Base-by-base conservation (phyloP, 2,113 vertebrate genomes). In the Oncorhynchus tshawytscha region DNA sequence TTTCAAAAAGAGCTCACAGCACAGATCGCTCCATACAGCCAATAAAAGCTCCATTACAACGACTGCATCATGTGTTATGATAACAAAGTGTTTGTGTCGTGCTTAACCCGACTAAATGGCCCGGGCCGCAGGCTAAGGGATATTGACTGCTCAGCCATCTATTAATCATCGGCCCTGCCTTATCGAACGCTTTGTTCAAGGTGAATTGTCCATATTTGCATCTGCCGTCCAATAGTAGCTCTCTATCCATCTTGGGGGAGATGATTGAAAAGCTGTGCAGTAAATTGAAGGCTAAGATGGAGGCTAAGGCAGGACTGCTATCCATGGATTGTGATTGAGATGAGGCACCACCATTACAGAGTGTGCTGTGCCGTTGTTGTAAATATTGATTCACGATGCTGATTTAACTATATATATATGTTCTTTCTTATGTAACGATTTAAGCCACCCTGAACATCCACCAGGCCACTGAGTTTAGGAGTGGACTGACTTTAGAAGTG, bases 131-230 rank as follows among this genome's bases (percentile, higher is more conserved):
- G n/a, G 68, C 75, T 71, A 51, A 70, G 71, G 62, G 51, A 74
- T 78, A 89, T 89, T 74, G 83, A 90, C 76, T 31, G 20, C 18
- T 13, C 1, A 64, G 59, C 24, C 72, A 76, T 65, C 78, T 64
- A 89, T 89, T 76, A 66, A 86, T 89, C 85, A 84, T 85, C 77
- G 2, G 39, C 82, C 39, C 39, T 83, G 80, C 74, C 79, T 80
- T 86, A 88, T 88, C n/a, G 86, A 84, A 84, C 78, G 70, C 70
- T 85, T 84, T 70, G 72, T 78, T 83, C 75, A 72, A 73, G 77
- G 79, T 76, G 60, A 84, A 83, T 72, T 77, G 80, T 85, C 73
- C 70, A 68, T 81, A 77, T 84, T 78, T 82, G 79, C 79, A 66
- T 60, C 76, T 49, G 71, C 69, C 60, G 22, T 27, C 20, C 27